These are phyloP conservation scores for Platygyra sinensis DNA, from an alignment of 64 coral and sea anemone genomes.

Conservation along the genomic window DNA sequence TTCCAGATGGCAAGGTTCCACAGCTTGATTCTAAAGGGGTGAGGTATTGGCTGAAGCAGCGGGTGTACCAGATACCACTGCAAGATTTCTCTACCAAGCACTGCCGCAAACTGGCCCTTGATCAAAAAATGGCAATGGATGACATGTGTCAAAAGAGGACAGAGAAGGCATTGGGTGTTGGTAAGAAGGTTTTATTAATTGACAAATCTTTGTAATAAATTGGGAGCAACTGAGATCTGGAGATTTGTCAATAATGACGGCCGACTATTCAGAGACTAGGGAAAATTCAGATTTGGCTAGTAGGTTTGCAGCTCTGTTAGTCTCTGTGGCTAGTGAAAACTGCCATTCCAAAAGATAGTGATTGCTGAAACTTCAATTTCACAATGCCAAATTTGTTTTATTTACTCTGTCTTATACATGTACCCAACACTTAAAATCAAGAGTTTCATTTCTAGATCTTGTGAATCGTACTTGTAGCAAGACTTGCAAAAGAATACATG, in stretches of 20 bases:
- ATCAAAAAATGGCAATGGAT: constrained; percentile 96
- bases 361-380: too few species aligned
- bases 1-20: constrained; percentile 73
- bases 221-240: background rate
- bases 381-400: too few species aligned
- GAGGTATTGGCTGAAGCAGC: constrained; percentile 65
- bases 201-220: background rate
- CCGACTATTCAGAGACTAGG: too few species aligned
- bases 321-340: too few species aligned
- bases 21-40: constrained; percentile 70
- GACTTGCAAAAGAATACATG: too few species aligned
- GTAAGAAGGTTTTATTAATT: constrained; percentile 34
- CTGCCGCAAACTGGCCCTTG: constrained; percentile 78
- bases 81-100: constrained; percentile 96
- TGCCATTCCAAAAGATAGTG: too few species aligned
- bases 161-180: constrained; percentile 75
- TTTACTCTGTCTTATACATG: too few species aligned
- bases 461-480: too few species aligned
- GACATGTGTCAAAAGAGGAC: constrained; percentile 65
- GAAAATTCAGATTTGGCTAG: too few species aligned
- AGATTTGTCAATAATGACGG: background rate
- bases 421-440: too few species aligned
- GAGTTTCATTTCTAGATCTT: too few species aligned
- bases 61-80: constrained; percentile 82
- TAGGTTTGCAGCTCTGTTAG: too few species aligned